Base-by-base conservation (phyloP, 2,888 invertebrate genomes). In the Osmoderma eremita region DNA sequence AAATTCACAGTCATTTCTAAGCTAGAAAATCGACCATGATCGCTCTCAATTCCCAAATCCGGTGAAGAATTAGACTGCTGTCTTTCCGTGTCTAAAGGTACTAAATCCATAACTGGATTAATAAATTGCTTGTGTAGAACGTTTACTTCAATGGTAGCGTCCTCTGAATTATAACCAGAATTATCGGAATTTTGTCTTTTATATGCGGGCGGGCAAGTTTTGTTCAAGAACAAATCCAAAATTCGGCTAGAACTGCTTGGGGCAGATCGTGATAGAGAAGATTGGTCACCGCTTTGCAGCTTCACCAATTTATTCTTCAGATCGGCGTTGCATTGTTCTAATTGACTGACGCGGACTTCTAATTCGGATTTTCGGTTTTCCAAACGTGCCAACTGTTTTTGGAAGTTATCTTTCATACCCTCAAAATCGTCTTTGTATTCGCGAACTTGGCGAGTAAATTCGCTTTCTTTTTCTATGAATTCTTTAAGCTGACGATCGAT, bases 41-140 rank as follows among this genome's bases (percentile, higher is more conserved):
- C 94, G 76, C 94, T 94, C 78, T 94, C 94, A 70, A 95, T 94
- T n/a, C 94, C 94, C 76, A 94, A 87, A 82, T 95, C 95, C 0
- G 95, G 94, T 0, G 94, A 94, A 0, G 90, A 84, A 73, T 84
- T 87, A 10, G 83, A 83, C 6, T 83, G 79, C 3, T 75, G 72
- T 15, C 82, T 71, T 38, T 81, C 81, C 5, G 74, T 67, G 22
- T 81, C 81, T 0, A 71, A 65, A 13, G 71, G 69, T 8, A 45
- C 69, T 3, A 65, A 20, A 15, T 56, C 65, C 30, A 67, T 61
- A 4, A 63, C 17, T 6, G 58, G 58, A 36, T 45, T 45, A 30
- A 30, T 30, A 17, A 61, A 61, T 17, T 61, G 58, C 36, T 62
- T 68, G n/a, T 54, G 66, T 18, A 58, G 53, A 22, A 48, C 41